phyloP scores from a whole-genome alignment of 1,140 invertebrate species.

The Octopus bimaculoides region DNA sequence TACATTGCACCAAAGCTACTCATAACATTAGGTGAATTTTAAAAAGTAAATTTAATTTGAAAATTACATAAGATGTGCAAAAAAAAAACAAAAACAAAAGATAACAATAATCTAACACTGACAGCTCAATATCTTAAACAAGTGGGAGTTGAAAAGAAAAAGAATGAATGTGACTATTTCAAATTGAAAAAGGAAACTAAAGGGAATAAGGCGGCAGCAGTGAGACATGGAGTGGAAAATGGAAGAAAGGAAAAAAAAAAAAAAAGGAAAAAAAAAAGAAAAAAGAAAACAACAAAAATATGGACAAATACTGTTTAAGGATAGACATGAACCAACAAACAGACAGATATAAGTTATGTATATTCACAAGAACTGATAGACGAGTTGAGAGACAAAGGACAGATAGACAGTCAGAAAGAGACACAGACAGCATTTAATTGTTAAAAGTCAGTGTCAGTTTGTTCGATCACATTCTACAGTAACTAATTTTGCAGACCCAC shows the following conservation, averaged over 20 bases:
- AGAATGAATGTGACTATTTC: background rate
- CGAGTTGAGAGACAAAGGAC: background rate
- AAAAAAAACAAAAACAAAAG: too few species aligned
- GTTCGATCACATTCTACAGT: constrained; percentile 10
- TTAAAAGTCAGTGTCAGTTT: constrained; percentile 9
- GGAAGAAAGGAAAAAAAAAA: background rate
- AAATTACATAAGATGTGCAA: too few species aligned
- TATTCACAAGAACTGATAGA: background rate
- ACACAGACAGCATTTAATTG: constrained; percentile 11
- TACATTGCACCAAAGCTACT: too few species aligned
- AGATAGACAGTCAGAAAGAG: constrained; percentile 3
- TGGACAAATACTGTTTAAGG: background rate
- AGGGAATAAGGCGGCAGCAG: background rate
- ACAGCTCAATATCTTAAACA: background rate
- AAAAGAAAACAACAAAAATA: background rate
- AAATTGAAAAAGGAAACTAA: background rate
- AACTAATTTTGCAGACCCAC: constrained; percentile 11
- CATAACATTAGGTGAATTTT: too few species aligned
- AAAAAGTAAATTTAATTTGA: too few species aligned
- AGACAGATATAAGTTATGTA: background rate
- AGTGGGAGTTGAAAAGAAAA: background rate
- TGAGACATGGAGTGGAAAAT: constrained; percentile 1
- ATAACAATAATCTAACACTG: constrained; percentile 3
- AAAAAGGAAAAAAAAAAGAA: background rate
- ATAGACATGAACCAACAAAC: background rate